Percentiles rank a stretch among this genome's conserved stretches.
These are phyloP conservation scores for Chelonia mydas DNA, from an alignment of 2,797 vertebrate species.

Conservation along the genomic window DNA sequence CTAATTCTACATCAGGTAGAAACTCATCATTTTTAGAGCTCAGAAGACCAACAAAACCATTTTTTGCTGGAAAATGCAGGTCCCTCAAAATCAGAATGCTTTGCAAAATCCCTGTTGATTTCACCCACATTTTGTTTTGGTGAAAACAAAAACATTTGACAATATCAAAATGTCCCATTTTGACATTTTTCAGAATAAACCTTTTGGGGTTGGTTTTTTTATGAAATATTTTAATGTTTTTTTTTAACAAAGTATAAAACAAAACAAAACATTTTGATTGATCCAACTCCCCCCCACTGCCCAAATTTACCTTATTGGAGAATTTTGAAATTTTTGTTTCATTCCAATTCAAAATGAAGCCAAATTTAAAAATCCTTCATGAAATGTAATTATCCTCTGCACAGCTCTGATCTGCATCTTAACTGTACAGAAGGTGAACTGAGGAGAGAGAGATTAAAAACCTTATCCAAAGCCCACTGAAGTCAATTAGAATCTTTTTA, in stretches of 20 bases:
- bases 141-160: neutral
- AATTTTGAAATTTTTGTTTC: neutral
- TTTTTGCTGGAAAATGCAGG: neutral
- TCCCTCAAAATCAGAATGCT: neutral
- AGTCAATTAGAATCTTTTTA: neutral
- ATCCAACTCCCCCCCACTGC: neutral
- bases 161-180: neutral
- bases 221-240: neutral
- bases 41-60: neutral
- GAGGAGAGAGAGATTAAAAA: neutral
- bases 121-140: neutral
- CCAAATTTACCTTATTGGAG: neutral
- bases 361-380: neutral
- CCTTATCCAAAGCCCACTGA: neutral
- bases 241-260: neutral
- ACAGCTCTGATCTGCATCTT: neutral
- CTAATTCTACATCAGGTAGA: neutral
- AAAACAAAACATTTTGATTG: neutral
- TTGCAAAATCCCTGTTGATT: neutral
- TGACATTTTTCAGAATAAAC: neutral
- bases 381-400: neutral
- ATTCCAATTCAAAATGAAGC: neutral
- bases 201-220: neutral
- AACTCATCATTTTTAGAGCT: neutral
- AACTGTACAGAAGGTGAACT: neutral